Conservation (phyloP, 2,797 vertebrate species). For the Oceanodroma leucorhoa region DNA sequence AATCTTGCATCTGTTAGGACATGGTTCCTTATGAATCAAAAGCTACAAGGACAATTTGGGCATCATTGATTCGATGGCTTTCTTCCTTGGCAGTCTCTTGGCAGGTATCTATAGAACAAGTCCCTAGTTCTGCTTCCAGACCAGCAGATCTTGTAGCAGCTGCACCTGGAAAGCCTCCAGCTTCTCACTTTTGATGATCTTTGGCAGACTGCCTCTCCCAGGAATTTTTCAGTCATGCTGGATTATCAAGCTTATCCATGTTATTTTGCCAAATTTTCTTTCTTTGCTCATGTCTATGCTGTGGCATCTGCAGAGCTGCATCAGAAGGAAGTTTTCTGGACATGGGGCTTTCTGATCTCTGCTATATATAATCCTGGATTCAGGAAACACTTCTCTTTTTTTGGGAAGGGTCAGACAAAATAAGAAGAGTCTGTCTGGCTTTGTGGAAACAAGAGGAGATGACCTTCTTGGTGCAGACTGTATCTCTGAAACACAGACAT, state of each 20-base stretch:
- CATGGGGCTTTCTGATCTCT: conserved; percentile 26
- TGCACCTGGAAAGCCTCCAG: conserved; percentile 71
- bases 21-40: conserved; percentile 64
- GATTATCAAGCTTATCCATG: conserved; percentile 68
- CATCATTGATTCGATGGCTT: conserved; percentile 62
- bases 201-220: conserved; percentile 67
- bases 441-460: conserved; percentile 8
- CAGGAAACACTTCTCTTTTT: background rate
- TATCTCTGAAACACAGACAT: background rate
- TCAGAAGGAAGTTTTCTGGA: conserved; percentile 51
- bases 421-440: conserved; percentile 5
- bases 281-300: conserved; percentile 53
- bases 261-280: conserved; percentile 63
- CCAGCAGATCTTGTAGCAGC: conserved; percentile 70
- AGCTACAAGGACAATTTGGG: conserved; percentile 64
- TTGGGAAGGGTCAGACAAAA: conserved; percentile 2
- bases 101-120: conserved; percentile 70
- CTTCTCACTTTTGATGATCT: conserved; percentile 69
- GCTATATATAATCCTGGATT: conserved; percentile 22
- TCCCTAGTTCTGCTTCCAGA: conserved; percentile 61
- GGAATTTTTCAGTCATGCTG: conserved; percentile 70
- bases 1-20: conserved; percentile 68
- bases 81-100: conserved; percentile 65
- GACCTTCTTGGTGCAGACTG: background rate
- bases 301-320: conserved; percentile 61